Conservation (phyloP, 2,113 vertebrate species). For the Polyodon spathula region DNA sequence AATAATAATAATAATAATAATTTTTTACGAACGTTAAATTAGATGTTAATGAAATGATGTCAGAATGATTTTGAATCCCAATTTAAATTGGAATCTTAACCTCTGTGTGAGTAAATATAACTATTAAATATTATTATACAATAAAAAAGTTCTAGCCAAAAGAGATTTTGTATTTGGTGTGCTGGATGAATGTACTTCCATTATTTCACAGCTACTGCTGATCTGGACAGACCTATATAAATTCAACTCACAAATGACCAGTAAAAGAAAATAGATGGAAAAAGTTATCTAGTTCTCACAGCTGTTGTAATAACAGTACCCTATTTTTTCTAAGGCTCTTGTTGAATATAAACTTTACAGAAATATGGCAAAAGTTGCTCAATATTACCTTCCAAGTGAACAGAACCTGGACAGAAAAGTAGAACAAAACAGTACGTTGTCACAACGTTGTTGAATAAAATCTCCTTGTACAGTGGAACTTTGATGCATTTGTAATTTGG, state of each 20-base stretch:
- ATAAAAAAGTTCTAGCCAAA: too few relatives aligned
- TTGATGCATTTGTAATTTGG: constrained; percentile 48
- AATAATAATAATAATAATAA: too few relatives aligned
- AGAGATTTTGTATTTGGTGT: not conserved
- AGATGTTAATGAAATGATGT: too few relatives aligned
- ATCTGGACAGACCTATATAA: constrained; percentile 19
- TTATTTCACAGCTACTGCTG: constrained; percentile 25
- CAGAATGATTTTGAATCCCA: too few relatives aligned
- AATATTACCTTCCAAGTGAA: constrained; percentile 32
- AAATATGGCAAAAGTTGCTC: constrained; percentile 44
- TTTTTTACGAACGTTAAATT: too few relatives aligned
- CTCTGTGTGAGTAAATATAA: too few relatives aligned
- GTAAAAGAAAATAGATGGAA: constrained; percentile 32
- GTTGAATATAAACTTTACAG: constrained; percentile 42
- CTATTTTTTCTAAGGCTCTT: constrained; percentile 17
- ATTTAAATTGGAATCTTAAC: not conserved
- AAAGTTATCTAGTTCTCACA: constrained; percentile 41
- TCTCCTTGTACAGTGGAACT: constrained; percentile 39
- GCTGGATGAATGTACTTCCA: not conserved
- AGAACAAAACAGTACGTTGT: constrained; percentile 55
- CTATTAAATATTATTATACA: not conserved
- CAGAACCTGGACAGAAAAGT: constrained; percentile 29
- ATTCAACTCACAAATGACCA: constrained; percentile 29
- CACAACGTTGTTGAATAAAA: constrained; percentile 50
- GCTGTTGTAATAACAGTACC: constrained; percentile 13